Base-by-base conservation (phyloP, 2,113 vertebrate genomes). In the Charina bottae region DNA sequence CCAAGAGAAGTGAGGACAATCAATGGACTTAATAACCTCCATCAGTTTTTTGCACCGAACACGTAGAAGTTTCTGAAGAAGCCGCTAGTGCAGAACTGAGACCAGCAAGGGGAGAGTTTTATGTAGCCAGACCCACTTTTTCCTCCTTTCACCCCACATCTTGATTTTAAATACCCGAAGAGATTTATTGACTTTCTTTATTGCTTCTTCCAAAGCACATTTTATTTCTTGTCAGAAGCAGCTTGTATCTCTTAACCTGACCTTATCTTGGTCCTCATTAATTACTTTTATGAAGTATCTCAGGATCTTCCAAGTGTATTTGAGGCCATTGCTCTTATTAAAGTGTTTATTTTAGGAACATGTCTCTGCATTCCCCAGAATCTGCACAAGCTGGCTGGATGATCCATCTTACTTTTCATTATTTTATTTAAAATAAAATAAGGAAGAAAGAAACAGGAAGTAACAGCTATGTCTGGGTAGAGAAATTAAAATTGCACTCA, bases 261-360 rank as follows among this genome's bases (percentile, higher is more conserved):
- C 92, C 91, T 87, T 42, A 85, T 93, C 17, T 94, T 94, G 64
- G 54, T 91, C 85, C 94, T 49, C 95, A 94, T 95, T 94, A 95
- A 93, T 97, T 97, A 95, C 91, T 94, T 96, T 96, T 94, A 95
- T 93, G 86, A 96, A 93, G 91, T 96, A 90, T 94, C 87, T 90
- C 93, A 92, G 91, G 46, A 94, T 93, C 83, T 91, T 94, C 90
- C 78, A 46, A 87, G 92, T 93, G 93, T 92, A 93, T 94, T 93
- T 95, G 87, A 0, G 56, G 28, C 95, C 93, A 93, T 90, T 83
- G 26, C 90, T 91, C 88, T 96, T 92, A 95, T 97, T 96, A 94
- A 94, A 95, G 92, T 89, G 89, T 91, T 95, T 95, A 94, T 92
- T 93, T 96, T 89, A 87, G 83, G 46, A 88, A 89, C 90, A 59